Evolutionary conservation across 2,888 invertebrate genomes (phyloP), one percentile per base, ranked within the genome.

Genomic region (Metacarcinus magister): DNA sequence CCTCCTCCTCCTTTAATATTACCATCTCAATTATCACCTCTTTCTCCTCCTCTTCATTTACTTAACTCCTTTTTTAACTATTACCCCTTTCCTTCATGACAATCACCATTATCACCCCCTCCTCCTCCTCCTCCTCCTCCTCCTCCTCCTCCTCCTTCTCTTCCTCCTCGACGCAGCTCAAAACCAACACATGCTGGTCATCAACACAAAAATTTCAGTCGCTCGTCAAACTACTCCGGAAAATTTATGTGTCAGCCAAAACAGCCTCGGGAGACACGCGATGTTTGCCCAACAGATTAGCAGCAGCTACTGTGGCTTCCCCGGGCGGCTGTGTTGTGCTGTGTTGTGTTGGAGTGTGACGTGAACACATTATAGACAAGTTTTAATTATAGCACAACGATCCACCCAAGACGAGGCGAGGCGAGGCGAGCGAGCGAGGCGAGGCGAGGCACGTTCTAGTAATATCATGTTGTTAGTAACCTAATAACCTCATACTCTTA

Each of bases 241-340:
- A 67, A 67, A 67, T 67, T 67, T 16, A 67, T 67, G 67, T 23
- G n/a, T 67, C n/a, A n/a, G 7, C 67, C 67, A 2, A n/a, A 67
- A 67, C n/a, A 67, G 67, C 67, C 67, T n/a, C n/a, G n/a, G n/a
- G 67, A 23, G n/a, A 67, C 67, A 67, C 67, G 67, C n/a, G 4
- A 67, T 67, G 67, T 67, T 67, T 67, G n/a, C 67, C 67, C n/a
- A n/a, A 67, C 67, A n/a, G 23, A 67, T 67, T 67, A 67, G n/a
- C n/a, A n/a, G 67, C 67, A 67, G n/a, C 67, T 67, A 67, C 67
- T 67, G 67, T 67, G 67, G 67, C 67, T 16, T 5, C 67, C n/a
- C n/a, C n/a, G n/a, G 67, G 67, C 23, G 67, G 67, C n/a, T n/a
- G 39, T 39, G 39, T 39, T 39, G 39, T 39, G 39, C 2, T 39